Conservation (phyloP, 2,797 vertebrate species). For the Miichthys miiuy region DNA sequence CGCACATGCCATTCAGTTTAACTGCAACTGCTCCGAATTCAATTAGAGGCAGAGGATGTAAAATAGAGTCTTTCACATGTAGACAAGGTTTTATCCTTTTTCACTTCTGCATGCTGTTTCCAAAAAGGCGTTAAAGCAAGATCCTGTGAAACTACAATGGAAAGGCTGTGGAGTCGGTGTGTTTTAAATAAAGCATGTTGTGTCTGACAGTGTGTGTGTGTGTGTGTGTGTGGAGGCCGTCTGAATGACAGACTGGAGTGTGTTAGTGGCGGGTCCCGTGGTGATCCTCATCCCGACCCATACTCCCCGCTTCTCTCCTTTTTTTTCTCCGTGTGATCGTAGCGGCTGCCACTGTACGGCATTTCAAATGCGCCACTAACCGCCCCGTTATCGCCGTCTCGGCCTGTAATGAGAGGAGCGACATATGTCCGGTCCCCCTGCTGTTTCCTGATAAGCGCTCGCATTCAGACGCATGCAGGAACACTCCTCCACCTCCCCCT, state of each 20-base stretch:
- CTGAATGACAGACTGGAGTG: slow-evolving; percentile 37
- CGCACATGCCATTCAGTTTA: slow-evolving; percentile 68
- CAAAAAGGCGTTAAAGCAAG: slow-evolving; percentile 44
- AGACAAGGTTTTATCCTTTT: slow-evolving; percentile 54
- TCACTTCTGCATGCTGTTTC: slow-evolving; percentile 46
- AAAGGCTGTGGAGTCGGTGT: slow-evolving; percentile 33
- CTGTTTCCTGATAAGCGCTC: slow-evolving; percentile 67
- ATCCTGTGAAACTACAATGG: slow-evolving; percentile 31
- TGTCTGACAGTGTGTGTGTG: slow-evolving; percentile 14
- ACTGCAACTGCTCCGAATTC: slow-evolving; percentile 66
- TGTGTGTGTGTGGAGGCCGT: slow-evolving; percentile 11
- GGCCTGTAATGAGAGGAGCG: slow-evolving; percentile 72
- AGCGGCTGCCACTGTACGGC: slow-evolving; percentile 20
- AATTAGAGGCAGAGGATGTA: slow-evolving; percentile 67
- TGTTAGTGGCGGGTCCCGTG: slow-evolving; percentile 33
- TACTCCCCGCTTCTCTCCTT: slow-evolving; percentile 12
- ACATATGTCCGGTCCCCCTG: slow-evolving; percentile 76
- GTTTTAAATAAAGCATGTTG: slow-evolving; percentile 57
- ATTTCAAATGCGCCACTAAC: slow-evolving; percentile 66
- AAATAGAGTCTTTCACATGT: slow-evolving; percentile 60
- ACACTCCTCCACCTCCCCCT: slow-evolving; percentile 40
- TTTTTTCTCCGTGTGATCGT: slow-evolving; percentile 7
- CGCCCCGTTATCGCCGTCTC: slow-evolving; percentile 60
- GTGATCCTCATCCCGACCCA: slow-evolving; percentile 50
- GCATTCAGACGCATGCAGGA: slow-evolving; percentile 41